A percentile compares a stretch with the other conserved stretches of the same genome.
These are phyloP conservation scores for Phalanger gymnotis DNA, from an alignment of 2,797 vertebrate genomes.

Conservation along the genomic window DNA sequence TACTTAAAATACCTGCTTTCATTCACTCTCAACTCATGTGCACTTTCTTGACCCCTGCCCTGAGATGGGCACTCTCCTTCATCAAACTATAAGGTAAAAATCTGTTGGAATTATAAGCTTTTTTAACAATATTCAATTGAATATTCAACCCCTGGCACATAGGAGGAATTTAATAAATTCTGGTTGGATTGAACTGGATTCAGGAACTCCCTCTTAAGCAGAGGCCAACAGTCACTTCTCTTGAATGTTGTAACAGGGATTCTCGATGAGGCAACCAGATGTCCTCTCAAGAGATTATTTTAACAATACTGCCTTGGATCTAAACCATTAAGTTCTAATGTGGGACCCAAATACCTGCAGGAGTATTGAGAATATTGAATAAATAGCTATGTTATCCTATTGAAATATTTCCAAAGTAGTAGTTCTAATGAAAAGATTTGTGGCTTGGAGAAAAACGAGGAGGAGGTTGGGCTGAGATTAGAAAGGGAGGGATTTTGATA, in stretches of 20 bases:
- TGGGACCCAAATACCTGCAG: background rate
- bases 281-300: background rate
- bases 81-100: background rate
- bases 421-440: background rate
- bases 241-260: background rate
- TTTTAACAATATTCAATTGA: background rate
- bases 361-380: background rate
- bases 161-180: background rate
- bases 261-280: background rate
- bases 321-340: background rate
- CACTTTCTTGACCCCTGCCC: background rate
- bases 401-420: background rate
- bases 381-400: background rate
- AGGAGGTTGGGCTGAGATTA: background rate
- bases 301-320: background rate
- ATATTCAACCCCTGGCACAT: background rate
- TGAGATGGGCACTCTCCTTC: background rate
- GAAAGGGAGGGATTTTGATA: background rate
- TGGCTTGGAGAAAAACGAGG: background rate
- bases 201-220: background rate
- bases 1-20: background rate
- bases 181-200: background rate
- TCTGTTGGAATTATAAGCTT: background rate
- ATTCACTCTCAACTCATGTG: background rate
- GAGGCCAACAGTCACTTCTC: background rate